Evolutionary conservation across 2,888 invertebrate genomes (phyloP).

Genomic region (Chouioia cunea): DNA sequence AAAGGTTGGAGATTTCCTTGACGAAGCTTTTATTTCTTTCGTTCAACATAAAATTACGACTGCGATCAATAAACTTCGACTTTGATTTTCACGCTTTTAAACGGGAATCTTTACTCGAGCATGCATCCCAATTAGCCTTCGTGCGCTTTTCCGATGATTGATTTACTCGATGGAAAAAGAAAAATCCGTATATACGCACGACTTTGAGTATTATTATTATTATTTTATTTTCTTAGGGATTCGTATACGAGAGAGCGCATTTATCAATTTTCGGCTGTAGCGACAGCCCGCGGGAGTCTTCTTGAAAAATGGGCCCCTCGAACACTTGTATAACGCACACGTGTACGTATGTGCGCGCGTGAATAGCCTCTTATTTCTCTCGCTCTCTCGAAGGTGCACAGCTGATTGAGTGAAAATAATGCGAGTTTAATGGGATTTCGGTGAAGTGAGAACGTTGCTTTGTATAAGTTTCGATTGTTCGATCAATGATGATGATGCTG

Average conservation of each 20-base stretch:
- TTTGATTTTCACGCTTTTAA: no score
- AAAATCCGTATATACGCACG: neutral
- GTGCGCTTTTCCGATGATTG: conserved; percentile 18
- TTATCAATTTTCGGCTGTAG: conserved; percentile 3
- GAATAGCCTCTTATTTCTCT: conserved; percentile 6
- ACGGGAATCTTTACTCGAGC: no score
- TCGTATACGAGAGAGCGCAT: conserved; percentile 3
- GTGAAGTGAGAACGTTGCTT: no score
- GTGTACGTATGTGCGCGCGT: conserved; percentile 7
- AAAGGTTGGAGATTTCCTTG: no score
- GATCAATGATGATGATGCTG: no score
- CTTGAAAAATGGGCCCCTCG: conserved; percentile 27
- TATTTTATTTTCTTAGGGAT: neutral
- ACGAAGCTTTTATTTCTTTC: no score
- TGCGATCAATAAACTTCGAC: no score
- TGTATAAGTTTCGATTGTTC: no score
- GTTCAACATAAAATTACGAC: no score
- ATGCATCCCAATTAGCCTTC: neutral
- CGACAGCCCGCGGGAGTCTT: neutral
- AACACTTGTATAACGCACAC: conserved; percentile 10
- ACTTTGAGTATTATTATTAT: conserved; percentile 10
- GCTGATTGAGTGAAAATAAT: conserved; percentile 18
- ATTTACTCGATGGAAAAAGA: conserved; percentile 22
- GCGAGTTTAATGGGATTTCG: conserved; percentile 7
- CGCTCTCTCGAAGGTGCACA: neutral